Evolutionary conservation across 2,888 invertebrate species (phyloP).

Genomic region (Lottia scabra): DNA sequence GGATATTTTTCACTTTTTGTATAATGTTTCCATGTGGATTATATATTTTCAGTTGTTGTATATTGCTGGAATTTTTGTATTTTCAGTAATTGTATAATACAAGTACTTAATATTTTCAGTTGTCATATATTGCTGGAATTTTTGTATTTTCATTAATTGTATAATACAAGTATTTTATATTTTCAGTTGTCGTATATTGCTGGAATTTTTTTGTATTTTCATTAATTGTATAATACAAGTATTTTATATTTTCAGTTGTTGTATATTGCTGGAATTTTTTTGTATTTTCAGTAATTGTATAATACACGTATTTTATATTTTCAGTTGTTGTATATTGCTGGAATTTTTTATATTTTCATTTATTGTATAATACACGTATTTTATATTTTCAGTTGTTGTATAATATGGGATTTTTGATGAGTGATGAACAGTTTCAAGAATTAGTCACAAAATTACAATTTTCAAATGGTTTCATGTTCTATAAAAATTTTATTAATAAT

Average conservation of each 20-base stretch:
- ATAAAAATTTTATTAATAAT: conserved; percentile 59
- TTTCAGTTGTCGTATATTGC: background rate
- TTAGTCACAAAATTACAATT: conserved; percentile 56
- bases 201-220: background rate
- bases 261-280: background rate
- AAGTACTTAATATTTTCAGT: background rate
- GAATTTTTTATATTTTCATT: background rate
- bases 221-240: background rate
- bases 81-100: conserved; percentile 36
- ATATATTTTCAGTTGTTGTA: conserved; percentile 49
- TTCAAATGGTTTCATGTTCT: conserved; percentile 56
- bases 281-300: background rate
- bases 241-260: background rate
- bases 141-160: background rate
- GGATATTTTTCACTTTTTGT: no score
- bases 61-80: conserved; percentile 46
- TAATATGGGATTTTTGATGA: conserved; percentile 55
- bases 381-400: conserved; percentile 49
- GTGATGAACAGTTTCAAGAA: conserved; percentile 59
- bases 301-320: background rate
- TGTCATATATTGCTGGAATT: background rate
- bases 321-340: background rate
- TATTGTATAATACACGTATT: background rate
- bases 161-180: background rate
- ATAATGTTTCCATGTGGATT: background rate